A percentile compares a stretch with the other conserved stretches of the same genome.
phyloP scores from a whole-genome alignment of 2,113 vertebrate genomes.

The Isichthys henryi region DNA sequence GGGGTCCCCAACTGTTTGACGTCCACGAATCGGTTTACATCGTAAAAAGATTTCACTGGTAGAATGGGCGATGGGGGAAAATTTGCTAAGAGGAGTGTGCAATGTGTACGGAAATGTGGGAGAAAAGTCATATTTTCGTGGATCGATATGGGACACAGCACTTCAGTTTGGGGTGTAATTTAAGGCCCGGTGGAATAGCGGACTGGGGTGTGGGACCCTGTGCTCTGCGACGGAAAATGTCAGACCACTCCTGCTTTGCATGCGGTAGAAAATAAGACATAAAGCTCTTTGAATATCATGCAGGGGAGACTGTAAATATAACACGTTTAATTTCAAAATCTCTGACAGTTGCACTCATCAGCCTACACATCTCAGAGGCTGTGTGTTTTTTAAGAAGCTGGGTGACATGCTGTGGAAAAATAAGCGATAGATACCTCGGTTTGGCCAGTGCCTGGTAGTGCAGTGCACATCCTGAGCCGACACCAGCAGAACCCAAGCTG shows the following conservation, averaged over 20 bases:
- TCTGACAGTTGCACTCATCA: neutral
- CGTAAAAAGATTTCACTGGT: neutral
- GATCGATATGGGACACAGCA: neutral
- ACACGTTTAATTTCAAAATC: neutral
- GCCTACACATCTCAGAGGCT: neutral
- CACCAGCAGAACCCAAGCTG: neutral
- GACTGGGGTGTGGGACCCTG: neutral
- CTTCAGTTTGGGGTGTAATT: neutral
- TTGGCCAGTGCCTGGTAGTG: neutral
- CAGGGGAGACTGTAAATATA: neutral
- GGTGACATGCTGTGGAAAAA: neutral
- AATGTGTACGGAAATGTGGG: neutral
- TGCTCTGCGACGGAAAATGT: neutral
- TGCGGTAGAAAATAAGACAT: neutral
- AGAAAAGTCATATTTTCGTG: neutral
- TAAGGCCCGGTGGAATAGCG: neutral
- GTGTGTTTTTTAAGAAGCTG: neutral
- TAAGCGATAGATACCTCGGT: neutral
- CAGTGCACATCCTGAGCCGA: neutral
- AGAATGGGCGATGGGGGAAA: neutral
- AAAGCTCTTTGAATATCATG: neutral
- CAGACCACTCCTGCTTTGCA: neutral
- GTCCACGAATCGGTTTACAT: neutral
- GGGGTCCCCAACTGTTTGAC: neutral
- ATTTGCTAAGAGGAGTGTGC: neutral